Base-by-base conservation (phyloP, 2,113 vertebrate species). In the Xiphophorus couchianus region DNA sequence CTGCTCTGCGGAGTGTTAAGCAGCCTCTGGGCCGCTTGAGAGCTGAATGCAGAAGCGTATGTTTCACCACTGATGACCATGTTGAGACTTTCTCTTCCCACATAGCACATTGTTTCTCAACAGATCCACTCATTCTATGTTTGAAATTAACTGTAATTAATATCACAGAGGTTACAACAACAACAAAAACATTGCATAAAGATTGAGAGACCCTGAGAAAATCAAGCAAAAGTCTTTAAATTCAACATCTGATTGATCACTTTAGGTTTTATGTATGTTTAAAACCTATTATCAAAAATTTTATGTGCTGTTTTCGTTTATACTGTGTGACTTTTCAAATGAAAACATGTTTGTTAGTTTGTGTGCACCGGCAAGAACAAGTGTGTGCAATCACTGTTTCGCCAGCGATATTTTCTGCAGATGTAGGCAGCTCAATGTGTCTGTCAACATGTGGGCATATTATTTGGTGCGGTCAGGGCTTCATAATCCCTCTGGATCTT, bases 1-100 rank as follows among this genome's bases (percentile, higher is more conserved):
- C 84, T 93, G 93, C 84, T 82, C 74, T 69, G 62, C 73, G 82
- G 85, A 86, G 86, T 72, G 88, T 84, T 58, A 64, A 76, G 82
- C 69, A 44, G 85, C 85, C 89, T 86, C 58, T 54, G 73, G 89
- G 89, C 89, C 85, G 71, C 74, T 51, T 62, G 69, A 62, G 78
- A 68, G 71, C 80, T 86, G 87, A 66, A 66, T 83, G 78, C 77
- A 33, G 70, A 78, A 84, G 80, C 67, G 79, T 69, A 86, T 7
- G 85, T 77, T 84, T 87, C 84, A 82, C 79, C 62, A 77, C 78
- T 69, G 81, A 88, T 37, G 85, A 74, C 82, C 58, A 62, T n/a
- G 67, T 22, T 19, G 76, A 86, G 82, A 88, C 83, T 91, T 90
- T 78, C 80, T 84, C 84, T 84, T 91, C 86, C 85, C 83, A 74